Base-by-base conservation (phyloP, 1,140 invertebrate genomes). In the Brachystomella parvula region DNA sequence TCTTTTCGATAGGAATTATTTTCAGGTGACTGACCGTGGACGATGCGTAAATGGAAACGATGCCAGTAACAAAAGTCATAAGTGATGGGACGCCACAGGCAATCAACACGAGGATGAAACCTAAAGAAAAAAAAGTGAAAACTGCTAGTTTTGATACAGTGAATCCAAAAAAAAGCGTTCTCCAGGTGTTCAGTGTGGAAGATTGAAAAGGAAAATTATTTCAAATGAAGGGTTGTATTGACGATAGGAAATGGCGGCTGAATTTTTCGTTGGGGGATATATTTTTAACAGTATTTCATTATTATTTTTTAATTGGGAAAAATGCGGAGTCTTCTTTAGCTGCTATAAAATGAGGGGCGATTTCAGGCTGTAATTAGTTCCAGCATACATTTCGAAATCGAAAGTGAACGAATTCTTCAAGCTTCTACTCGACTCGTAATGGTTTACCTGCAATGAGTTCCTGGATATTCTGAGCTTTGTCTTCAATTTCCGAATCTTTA, bases 121-220 rank as follows among this genome's bases (percentile, higher is more conserved):
- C 49, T 15, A 53, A n/a, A n/a, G n/a, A 44, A 44, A 44, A 44
- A n/a, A n/a, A 44, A 44, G 39, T 44, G n/a, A 44, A 44, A 44
- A 44, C n/a, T 12, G 39, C 39, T 44, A n/a, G n/a, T 44, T n/a
- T n/a, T 44, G 39, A n/a, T 44, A n/a, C 39, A 44, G 39, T 44
- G 9, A n/a, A 44, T n/a, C 39, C n/a, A 9, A 12, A 44, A n/a
- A n/a, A n/a, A n/a, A n/a, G n/a, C n/a, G 9, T 44, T 44, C n/a
- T 44, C 39, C n/a, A 44, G 39, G n/a, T 9, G 39, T 44, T n/a
- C 9, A 44, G n/a, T n/a, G n/a, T n/a, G n/a, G 39, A 44, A n/a
- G 39, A n/a, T 44, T 44, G 39, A 44, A 9, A 9, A 12, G 9
- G 9, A 44, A 9, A 12, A 12, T 44, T 44, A 44, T 9, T 44